A percentile compares a stretch with the other conserved stretches of the same genome.
These are phyloP conservation scores for Xanthostigma xanthostigma DNA, from an alignment of 2,888 invertebrate species.

Conservation along the genomic window DNA sequence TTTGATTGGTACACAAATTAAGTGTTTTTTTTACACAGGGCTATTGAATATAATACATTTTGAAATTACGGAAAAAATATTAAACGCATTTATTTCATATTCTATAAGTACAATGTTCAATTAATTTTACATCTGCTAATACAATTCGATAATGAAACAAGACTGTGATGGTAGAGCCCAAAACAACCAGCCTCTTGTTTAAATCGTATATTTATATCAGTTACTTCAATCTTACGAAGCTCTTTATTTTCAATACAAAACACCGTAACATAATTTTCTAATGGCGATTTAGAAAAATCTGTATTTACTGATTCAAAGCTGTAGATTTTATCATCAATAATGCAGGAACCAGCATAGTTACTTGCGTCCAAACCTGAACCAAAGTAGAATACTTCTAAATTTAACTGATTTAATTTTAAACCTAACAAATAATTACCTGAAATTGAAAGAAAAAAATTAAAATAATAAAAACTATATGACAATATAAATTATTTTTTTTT, in stretches of 20 bases:
- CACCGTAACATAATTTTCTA: no score
- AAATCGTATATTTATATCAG: background rate
- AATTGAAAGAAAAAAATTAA: no score
- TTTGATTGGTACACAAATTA: no score
- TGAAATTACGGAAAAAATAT: no score
- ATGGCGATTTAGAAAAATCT: background rate
- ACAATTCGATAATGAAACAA: no score
- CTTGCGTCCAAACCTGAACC: background rate
- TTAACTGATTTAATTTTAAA: background rate
- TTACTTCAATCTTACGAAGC: background rate
- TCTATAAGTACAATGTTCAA: no score
- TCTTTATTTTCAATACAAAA: background rate
- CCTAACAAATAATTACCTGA: constrained; percentile 4
- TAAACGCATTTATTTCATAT: no score
- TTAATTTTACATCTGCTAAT: no score
- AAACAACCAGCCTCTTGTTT: constrained; percentile 4
- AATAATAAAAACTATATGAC: no score
- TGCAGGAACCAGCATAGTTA: constrained; percentile 1
- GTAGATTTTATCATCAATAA: background rate
- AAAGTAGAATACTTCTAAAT: constrained; percentile 5
- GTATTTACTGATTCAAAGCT: background rate
- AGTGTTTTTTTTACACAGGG: no score
- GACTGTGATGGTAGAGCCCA: constrained; percentile 1
- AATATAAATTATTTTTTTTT: no score
- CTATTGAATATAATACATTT: no score